Conservation (phyloP, 1,140 invertebrate genomes). For the Drosophila insularis region DNA sequence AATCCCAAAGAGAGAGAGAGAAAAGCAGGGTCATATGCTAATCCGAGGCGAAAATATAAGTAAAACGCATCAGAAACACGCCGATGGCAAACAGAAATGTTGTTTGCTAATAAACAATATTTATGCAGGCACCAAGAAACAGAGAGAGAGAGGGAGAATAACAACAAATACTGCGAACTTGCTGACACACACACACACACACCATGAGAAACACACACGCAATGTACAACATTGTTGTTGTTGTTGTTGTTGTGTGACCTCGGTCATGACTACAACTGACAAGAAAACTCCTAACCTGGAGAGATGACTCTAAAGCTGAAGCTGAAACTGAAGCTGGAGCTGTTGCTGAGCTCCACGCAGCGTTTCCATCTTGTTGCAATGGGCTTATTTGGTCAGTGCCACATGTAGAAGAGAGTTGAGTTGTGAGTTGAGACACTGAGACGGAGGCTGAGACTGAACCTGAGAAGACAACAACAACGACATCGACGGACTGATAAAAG, state of each 20-base stretch:
- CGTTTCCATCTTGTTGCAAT: conserved; percentile 15
- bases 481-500: conserved; percentile 17
- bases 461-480: conserved; percentile 5
- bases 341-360: conserved; percentile 1
- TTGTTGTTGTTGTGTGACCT: conserved; percentile 14
- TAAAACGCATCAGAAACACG: conserved; percentile 33
- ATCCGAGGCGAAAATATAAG: conserved; percentile 47
- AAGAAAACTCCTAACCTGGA: conserved; percentile 23
- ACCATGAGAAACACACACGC: conserved; percentile 2
- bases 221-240: conserved; percentile 6
- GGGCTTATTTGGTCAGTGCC: conserved; percentile 20
- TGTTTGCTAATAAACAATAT: conserved; percentile 59
- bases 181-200: conserved; percentile 23
- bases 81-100: conserved; percentile 44
- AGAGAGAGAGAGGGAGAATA: conserved; percentile 17
- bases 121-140: conserved; percentile 32
- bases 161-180: conserved; percentile 11
- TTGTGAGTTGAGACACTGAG: conserved; percentile 7
- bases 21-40: conserved; percentile 33
- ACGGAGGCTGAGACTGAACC: not conserved
- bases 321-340: not conserved
- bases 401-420: conserved; percentile 11
- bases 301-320: not conserved
- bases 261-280: conserved; percentile 37
- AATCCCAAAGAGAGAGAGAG: conserved; percentile 20